These are phyloP conservation scores for Hippocampus abdominalis DNA, from an alignment of 2,113 vertebrate species.

Conservation along the genomic window DNA sequence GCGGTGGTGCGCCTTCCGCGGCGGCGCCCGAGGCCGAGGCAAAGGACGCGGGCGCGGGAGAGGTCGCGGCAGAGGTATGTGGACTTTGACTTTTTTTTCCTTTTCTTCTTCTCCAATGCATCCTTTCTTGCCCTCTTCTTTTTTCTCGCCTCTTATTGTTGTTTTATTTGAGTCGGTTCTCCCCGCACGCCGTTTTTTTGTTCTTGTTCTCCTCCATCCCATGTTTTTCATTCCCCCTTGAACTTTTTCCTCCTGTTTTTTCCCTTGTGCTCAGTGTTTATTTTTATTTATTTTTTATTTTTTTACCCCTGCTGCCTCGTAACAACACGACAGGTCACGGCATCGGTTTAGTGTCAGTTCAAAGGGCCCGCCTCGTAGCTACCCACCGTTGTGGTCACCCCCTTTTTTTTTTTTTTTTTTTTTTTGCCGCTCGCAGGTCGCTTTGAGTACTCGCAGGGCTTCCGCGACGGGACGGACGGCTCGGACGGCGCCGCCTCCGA, in stretches of 20 bases:
- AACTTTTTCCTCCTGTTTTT: background rate
- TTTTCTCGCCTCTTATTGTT: background rate
- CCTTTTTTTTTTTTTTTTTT: too few species aligned
- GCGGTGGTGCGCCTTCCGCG: conserved; percentile 62
- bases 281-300: background rate
- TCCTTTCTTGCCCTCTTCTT: background rate
- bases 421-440: conserved; percentile 71
- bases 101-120: background rate
- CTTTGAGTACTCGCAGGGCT: conserved; percentile 80
- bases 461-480: conserved; percentile 76
- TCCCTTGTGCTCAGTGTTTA: background rate
- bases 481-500: conserved; percentile 68
- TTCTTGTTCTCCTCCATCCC: too few species aligned
- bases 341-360: too few species aligned
- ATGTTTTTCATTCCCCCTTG: background rate
- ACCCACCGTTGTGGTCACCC: background rate
- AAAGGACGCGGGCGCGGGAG: conserved; percentile 84
- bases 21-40: conserved; percentile 77
- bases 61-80: conserved; percentile 79
- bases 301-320: too few species aligned
- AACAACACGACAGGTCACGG: too few species aligned
- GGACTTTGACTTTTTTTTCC: too few species aligned
- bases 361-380: too few species aligned
- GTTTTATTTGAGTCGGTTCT: too few species aligned
- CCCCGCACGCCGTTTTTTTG: too few species aligned